Evolutionary conservation across 1,140 invertebrate genomes (phyloP).

Genomic region (Popillia japonica): DNA sequence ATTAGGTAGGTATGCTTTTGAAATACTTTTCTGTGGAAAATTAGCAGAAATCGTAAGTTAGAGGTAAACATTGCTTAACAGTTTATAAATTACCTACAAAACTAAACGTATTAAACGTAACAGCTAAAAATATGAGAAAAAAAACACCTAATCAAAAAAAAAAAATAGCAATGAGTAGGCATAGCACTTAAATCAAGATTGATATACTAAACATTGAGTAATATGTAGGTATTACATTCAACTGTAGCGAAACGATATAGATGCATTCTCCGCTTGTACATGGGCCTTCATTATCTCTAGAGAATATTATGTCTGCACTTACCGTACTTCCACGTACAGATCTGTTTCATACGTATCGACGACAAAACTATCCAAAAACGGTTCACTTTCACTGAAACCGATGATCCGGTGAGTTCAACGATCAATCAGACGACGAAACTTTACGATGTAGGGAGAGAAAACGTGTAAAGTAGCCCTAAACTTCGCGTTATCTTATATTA

Average conservation of each 20-base stretch:
- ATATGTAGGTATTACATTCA: not conserved
- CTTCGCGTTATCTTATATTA: not conserved
- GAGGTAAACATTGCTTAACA: too few species aligned
- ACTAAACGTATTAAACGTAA: too few species aligned
- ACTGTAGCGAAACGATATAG: not conserved
- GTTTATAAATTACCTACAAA: too few species aligned
- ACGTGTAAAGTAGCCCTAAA: not conserved
- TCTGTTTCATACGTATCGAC: not conserved
- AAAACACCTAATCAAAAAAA: too few species aligned
- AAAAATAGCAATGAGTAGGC: too few species aligned
- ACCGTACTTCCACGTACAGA: conserved; percentile 24
- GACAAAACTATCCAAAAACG: conserved; percentile 30
- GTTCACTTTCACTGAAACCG: conserved; percentile 30
- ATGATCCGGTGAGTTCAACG: conserved; percentile 25
- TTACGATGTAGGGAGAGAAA: not conserved
- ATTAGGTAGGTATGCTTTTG: too few species aligned
- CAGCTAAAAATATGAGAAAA: too few species aligned
- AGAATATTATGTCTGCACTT: not conserved
- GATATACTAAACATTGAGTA: not conserved
- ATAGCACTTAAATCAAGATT: not conserved
- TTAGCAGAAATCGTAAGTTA: too few species aligned
- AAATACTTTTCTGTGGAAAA: too few species aligned
- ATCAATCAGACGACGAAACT: conserved; percentile 18
- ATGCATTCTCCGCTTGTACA: not conserved
- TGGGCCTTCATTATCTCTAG: not conserved